These are phyloP conservation scores for Bombus sylvicola DNA, from an alignment of 1,140 invertebrate species.

Conservation along the genomic window DNA sequence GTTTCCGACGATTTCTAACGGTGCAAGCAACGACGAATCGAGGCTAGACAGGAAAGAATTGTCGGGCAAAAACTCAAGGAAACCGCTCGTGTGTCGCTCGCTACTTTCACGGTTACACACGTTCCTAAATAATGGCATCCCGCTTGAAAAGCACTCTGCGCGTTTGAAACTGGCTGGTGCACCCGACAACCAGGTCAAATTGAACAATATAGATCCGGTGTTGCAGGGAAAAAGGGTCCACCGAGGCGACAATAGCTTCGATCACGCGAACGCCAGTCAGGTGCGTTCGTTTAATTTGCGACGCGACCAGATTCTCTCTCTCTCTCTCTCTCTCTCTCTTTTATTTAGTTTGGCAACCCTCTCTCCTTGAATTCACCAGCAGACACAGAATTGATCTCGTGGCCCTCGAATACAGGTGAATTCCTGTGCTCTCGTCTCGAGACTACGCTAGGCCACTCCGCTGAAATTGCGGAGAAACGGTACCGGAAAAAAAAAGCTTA, in stretches of 20 bases:
- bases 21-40: not conserved
- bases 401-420: not conserved
- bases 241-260: not conserved
- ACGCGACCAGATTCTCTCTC: not conserved
- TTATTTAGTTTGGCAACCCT: not conserved
- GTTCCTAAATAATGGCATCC: not conserved
- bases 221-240: not conserved
- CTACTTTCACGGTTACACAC: not conserved
- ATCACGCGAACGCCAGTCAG: not conserved
- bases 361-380: not conserved
- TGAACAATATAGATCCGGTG: not conserved
- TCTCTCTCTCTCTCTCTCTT: not conserved
- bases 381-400: not conserved
- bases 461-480: conserved; percentile 4
- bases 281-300: not conserved
- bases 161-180: not conserved
- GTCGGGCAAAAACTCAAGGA: not conserved
- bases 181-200: not conserved
- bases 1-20: not conserved
- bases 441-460: not conserved
- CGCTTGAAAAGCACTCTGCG: not conserved
- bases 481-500: not conserved
- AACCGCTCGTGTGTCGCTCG: not conserved
- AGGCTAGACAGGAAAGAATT: not conserved
- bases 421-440: not conserved